Base-by-base conservation (phyloP, 1,140 invertebrate genomes). In the Coenobita brevimanus region DNA sequence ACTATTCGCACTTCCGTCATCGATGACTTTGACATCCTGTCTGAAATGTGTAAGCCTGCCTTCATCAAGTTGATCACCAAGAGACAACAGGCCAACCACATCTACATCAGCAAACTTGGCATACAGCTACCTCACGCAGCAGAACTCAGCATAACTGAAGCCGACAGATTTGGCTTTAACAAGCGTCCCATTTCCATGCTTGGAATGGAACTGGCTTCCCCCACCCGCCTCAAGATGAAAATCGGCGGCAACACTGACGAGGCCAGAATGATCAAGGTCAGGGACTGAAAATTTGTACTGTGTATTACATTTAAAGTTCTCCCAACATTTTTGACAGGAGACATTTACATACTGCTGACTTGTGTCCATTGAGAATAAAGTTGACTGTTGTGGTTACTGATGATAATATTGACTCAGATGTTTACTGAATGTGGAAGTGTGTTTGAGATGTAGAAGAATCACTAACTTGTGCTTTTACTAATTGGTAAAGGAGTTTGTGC, bases 1-100 rank as follows among this genome's bases (percentile, higher is more conserved):
- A 60, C 41, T 33, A 75, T 60, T 36, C 50, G 30, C 43, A 50
- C 75, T 2, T 69, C 76, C 2, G 0, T 46, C 36, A 21, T 86
- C 38, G 84, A 75, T 10, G 38, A 57, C 27, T 86, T 57, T 27
- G 62, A 69, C 33, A 24, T 86, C 4, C 13, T 67, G 15, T 80
- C 84, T 17, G 54, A 67, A 21, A 10, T 86, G n/a, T 86, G 84
- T 64, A 86, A 36, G 24, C 62, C 75, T 3, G 60, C 10, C 24
- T 86, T 86, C 62, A 67, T 86, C 21, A 38, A 67, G 30, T 0
- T 86, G 41, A 54, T 41, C 60, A 27, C 64, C 8, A 79, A 50
- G 36, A 78, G 50, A 10, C 84, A 15, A 30, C 21, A 46, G 17
- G 33, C 17, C 27, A 36, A 67, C n/a, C 46, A 50, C 1, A 36